Percentiles rank a stretch among this genome's conserved stretches.
Evolutionary conservation across 2,797 vertebrate species (phyloP).

Genomic region (Enteromius mattozi): DNA sequence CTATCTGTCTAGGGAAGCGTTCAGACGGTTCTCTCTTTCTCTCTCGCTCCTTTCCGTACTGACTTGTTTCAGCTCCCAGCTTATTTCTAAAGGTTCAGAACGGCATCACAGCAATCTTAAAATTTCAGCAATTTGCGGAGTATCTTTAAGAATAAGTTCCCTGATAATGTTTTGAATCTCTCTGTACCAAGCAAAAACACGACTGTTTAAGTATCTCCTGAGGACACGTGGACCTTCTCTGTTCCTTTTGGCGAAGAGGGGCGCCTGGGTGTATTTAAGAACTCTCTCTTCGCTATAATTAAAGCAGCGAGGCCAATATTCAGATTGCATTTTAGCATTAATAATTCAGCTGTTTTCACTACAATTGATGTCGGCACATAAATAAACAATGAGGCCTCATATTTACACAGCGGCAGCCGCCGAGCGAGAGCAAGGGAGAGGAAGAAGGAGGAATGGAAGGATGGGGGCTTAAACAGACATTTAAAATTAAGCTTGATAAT

Average conservation of each 20-base stretch:
- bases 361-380: slow-evolving; percentile 83
- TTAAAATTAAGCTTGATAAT: slow-evolving; percentile 86
- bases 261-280: slow-evolving; percentile 78
- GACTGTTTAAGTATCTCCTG: slow-evolving; percentile 65
- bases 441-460: slow-evolving; percentile 41
- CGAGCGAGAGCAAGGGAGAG: slow-evolving; percentile 64
- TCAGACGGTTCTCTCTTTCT: slow-evolving; percentile 27
- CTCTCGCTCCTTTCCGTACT: neutral
- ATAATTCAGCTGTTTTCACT: slow-evolving; percentile 86
- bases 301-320: slow-evolving; percentile 83
- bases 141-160: slow-evolving; percentile 19
- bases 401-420: slow-evolving; percentile 75
- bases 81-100: slow-evolving; percentile 9
- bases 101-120: neutral
- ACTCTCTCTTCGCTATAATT: slow-evolving; percentile 82
- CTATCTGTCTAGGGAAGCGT: slow-evolving; percentile 33
- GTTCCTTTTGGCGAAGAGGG: slow-evolving; percentile 60
- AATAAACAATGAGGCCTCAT: slow-evolving; percentile 85
- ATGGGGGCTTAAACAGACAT: slow-evolving; percentile 81
- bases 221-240: slow-evolving; percentile 45
- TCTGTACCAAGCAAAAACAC: slow-evolving; percentile 42
- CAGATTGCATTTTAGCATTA: slow-evolving; percentile 86
- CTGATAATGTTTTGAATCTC: slow-evolving; percentile 28
- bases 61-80: slow-evolving; percentile 6
- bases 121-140: neutral